Evolutionary conservation across 2,888 invertebrate genomes (phyloP).

Genomic region (Lutraria lutraria): DNA sequence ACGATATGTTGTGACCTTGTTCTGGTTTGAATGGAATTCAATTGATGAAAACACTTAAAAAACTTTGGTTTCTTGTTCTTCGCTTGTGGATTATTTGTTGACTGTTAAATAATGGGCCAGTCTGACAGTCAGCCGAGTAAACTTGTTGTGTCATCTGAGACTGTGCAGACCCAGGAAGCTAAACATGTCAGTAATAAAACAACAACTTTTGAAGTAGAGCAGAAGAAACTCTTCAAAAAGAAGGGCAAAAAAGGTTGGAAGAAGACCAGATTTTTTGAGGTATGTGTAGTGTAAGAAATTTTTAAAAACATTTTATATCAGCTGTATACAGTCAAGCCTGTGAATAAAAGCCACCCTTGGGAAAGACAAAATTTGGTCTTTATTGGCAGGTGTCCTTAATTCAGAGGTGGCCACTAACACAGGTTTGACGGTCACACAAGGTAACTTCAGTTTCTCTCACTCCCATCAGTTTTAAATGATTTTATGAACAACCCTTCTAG

Average conservation of each 20-base stretch:
- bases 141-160: constrained; percentile 46
- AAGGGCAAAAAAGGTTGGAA: constrained; percentile 63
- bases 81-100: background rate
- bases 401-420: too few relatives aligned
- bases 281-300: constrained; percentile 32
- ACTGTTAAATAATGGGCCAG: constrained; percentile 55
- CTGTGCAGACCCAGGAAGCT: constrained; percentile 56
- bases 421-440: too few relatives aligned
- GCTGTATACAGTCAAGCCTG: background rate
- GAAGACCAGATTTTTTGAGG: constrained; percentile 66
- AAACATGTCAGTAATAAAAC: constrained; percentile 47
- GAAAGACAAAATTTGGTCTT: too few relatives aligned
- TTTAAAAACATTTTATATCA: too few relatives aligned
- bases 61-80: background rate
- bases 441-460: too few relatives aligned
- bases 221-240: constrained; percentile 58
- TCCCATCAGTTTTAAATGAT: too few relatives aligned
- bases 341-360: too few relatives aligned
- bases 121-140: constrained; percentile 54
- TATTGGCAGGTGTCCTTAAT: too few relatives aligned
- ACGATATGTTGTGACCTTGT: background rate
- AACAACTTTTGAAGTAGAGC: constrained; percentile 53
- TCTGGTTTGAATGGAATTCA: background rate
- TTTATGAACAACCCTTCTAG: too few relatives aligned
- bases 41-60: background rate